Percentiles rank a stretch among this genome's conserved stretches.
Evolutionary conservation across 2,888 invertebrate genomes (phyloP).

Genomic region (Polyommatus icarus): DNA sequence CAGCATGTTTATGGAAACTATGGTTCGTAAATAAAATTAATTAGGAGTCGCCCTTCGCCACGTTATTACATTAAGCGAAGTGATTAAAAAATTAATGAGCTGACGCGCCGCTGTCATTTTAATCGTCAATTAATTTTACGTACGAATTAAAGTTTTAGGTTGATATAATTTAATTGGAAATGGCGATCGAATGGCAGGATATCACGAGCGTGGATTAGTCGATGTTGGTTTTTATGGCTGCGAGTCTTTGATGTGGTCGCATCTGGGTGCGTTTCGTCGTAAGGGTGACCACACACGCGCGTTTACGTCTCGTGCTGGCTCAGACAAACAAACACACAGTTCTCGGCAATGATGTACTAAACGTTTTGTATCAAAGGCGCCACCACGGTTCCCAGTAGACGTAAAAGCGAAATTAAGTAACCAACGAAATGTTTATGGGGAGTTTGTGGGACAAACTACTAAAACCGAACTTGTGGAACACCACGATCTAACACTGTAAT

Average conservation of each 20-base stretch:
- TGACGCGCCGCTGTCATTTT: slow-evolving; percentile 1
- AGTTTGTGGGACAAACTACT: slow-evolving; percentile 19
- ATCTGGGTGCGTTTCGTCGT: slow-evolving; percentile 78
- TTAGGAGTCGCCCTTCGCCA: slow-evolving; percentile 6
- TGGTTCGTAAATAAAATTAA: slow-evolving; percentile 5
- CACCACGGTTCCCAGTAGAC: slow-evolving; percentile 57
- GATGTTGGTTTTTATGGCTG: slow-evolving; percentile 65
- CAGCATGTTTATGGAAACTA: not conserved
- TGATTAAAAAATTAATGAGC: slow-evolving; percentile 20
- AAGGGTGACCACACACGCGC: slow-evolving; percentile 79
- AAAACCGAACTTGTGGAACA: not conserved
- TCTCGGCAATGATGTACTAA: slow-evolving; percentile 69
- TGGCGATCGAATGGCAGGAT: not conserved
- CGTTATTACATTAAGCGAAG: slow-evolving; percentile 9
- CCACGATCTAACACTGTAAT: not conserved
- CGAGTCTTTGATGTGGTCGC: slow-evolving; percentile 72
- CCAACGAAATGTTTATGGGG: slow-evolving; percentile 36
- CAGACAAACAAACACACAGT: slow-evolving; percentile 77
- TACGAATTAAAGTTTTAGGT: slow-evolving; percentile 14
- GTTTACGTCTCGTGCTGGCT: slow-evolving; percentile 78
- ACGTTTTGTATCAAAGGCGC: slow-evolving; percentile 70
- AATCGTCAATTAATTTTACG: not conserved
- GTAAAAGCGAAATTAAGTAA: slow-evolving; percentile 41
- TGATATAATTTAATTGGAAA: slow-evolving; percentile 23
- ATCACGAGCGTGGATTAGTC: slow-evolving; percentile 1